phyloP scores from a whole-genome alignment of 37 sponge, comb jelly and placozoan genomes.

The Mnemiopsis leidyi region DNA sequence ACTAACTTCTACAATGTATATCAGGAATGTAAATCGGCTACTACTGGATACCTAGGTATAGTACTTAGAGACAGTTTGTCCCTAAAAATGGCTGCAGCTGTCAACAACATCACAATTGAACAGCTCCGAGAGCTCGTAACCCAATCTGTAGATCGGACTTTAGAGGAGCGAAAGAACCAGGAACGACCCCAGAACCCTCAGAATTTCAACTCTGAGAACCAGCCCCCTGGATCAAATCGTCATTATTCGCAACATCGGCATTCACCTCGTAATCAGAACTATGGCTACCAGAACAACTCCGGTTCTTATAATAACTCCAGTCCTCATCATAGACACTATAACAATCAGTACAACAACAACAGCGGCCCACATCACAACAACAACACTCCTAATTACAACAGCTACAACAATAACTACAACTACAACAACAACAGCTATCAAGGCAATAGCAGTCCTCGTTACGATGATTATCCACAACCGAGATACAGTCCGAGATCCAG shows the following conservation, averaged over 20 bases:
- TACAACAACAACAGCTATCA: not conserved
- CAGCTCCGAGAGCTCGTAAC: not conserved
- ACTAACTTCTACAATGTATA: too few species aligned
- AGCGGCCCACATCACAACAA: not conserved
- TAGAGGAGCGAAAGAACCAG: not conserved
- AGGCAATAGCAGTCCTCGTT: not conserved
- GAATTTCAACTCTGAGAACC: not conserved
- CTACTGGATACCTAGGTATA: too few species aligned
- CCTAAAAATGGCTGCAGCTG: not conserved
- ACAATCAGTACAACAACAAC: not conserved
- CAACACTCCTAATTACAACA: not conserved
- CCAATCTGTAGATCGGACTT: not conserved
- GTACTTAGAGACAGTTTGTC: not conserved
- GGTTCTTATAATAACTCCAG: not conserved
- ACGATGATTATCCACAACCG: not conserved
- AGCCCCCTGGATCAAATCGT: not conserved
- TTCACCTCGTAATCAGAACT: not conserved
- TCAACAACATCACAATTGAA: not conserved
- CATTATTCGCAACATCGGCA: not conserved
- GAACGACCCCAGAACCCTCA: not conserved
- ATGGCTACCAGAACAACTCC: not conserved
- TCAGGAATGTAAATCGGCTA: too few species aligned
- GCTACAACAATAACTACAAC: not conserved
- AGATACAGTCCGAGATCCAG: too few species aligned
- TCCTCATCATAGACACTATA: not conserved